Conservation (phyloP, 1,140 invertebrate genomes). For the Bradysia coprophila region DNA sequence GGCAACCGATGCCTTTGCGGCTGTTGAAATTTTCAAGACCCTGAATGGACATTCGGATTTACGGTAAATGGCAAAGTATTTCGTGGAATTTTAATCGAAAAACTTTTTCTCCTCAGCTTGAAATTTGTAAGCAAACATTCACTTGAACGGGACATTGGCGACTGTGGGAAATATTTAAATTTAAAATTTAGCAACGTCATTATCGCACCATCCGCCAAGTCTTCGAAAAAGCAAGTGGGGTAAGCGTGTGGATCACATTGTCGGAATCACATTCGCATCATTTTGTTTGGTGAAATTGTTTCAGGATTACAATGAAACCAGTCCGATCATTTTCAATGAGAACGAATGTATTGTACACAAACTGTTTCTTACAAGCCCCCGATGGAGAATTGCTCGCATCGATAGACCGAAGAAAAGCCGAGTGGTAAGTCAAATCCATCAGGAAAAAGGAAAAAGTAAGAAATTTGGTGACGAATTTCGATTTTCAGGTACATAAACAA, state of each 20-base stretch:
- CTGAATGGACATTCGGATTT: slow-evolving; percentile 5
- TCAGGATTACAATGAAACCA: background rate
- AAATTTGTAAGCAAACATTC: too few relatives aligned
- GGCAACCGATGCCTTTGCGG: slow-evolving; percentile 48
- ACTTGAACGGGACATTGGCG: too few relatives aligned
- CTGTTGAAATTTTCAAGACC: slow-evolving; percentile 42
- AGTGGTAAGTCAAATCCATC: slow-evolving; percentile 50
- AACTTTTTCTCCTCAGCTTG: background rate
- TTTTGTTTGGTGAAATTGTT: background rate
- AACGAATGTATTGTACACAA: slow-evolving; percentile 56
- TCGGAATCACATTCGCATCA: too few relatives aligned
- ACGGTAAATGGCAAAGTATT: background rate
- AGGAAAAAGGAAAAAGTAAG: too few relatives aligned
- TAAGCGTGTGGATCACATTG: too few relatives aligned
- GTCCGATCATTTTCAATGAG: slow-evolving; percentile 21
- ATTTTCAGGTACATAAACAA: slow-evolving; percentile 48
- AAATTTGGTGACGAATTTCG: too few relatives aligned
- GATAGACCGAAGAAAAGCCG: slow-evolving; percentile 61
- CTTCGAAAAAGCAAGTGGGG: background rate
- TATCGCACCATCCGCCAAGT: background rate
- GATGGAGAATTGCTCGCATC: slow-evolving; percentile 64
- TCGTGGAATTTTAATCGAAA: background rate
- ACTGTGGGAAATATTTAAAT: background rate
- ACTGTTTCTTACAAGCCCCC: slow-evolving; percentile 58
- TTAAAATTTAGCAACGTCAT: background rate